These are phyloP conservation scores for Cryptocephalus primarius DNA, from an alignment of 2,888 invertebrate species.

Conservation along the genomic window DNA sequence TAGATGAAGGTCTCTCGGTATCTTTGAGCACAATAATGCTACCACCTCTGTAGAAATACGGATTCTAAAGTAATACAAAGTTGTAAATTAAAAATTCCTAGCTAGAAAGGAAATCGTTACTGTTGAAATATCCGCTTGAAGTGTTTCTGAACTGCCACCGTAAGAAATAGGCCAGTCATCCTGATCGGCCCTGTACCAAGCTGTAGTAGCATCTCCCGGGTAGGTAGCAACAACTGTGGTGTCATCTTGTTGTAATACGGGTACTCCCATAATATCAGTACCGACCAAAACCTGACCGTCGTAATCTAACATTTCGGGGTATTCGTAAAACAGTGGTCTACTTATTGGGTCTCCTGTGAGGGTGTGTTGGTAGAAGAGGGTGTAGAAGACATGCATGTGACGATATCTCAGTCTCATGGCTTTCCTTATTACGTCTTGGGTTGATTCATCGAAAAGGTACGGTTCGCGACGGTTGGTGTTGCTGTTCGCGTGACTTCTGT, in stretches of 20 bases:
- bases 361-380: slow-evolving; percentile 79
- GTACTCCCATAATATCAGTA: slow-evolving; percentile 67
- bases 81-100: neutral
- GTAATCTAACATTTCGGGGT: slow-evolving; percentile 65
- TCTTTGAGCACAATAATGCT: slow-evolving; percentile 7
- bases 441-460: slow-evolving; percentile 72
- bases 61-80: slow-evolving; percentile 12
- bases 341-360: slow-evolving; percentile 75
- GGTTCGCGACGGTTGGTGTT: slow-evolving; percentile 93
- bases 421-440: slow-evolving; percentile 46
- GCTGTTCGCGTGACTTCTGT: slow-evolving; percentile 88
- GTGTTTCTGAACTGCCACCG: slow-evolving; percentile 1
- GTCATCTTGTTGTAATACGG: slow-evolving; percentile 67
- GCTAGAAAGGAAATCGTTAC: neutral
- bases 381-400: slow-evolving; percentile 82
- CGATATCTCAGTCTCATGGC: slow-evolving; percentile 70
- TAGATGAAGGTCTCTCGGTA: slow-evolving; percentile 10
- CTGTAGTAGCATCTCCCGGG: slow-evolving; percentile 57
- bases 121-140: neutral
- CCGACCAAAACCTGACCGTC: slow-evolving; percentile 71
- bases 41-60: slow-evolving; percentile 3
- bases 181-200: slow-evolving; percentile 53
- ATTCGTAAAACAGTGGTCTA: slow-evolving; percentile 81
- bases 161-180: slow-evolving; percentile 3
- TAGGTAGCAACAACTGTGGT: slow-evolving; percentile 70